Percentiles rank a stretch among this genome's conserved stretches.
Evolutionary conservation across 2,113 vertebrate species (phyloP).

Genomic region (Platysteira castanea): DNA sequence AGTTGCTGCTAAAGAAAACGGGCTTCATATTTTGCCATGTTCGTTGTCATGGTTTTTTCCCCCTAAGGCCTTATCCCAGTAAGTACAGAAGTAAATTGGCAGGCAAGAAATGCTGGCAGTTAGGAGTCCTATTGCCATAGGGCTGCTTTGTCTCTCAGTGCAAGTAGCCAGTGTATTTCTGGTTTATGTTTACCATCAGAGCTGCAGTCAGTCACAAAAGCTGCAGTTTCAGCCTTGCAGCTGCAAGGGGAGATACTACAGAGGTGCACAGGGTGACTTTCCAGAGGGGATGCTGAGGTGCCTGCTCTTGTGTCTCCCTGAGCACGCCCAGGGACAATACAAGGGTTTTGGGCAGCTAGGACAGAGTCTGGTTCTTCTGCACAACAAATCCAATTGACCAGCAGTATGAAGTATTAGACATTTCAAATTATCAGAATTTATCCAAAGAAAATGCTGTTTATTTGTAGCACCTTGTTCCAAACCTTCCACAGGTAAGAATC

Average conservation of each 20-base stretch:
- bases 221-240: not conserved
- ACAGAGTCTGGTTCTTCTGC: not conserved
- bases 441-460: not conserved
- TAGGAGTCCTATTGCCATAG: not conserved
- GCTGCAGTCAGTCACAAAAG: not conserved
- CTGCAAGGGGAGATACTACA: not conserved
- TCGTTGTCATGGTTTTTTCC: not conserved
- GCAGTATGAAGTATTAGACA: not conserved
- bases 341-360: not conserved
- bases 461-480: not conserved
- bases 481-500: not conserved
- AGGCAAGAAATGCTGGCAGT: not conserved
- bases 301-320: not conserved
- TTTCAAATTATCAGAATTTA: not conserved
- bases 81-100: not conserved
- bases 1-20: not conserved
- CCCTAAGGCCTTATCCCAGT: not conserved
- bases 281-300: not conserved
- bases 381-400: not conserved
- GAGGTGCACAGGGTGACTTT: not conserved
- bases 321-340: not conserved
- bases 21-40: not conserved
- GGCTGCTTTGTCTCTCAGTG: not conserved
- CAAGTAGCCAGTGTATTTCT: not conserved
- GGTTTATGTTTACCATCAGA: not conserved